Percentiles rank a stretch among this genome's conserved stretches.
These are phyloP conservation scores for Verasper variegatus DNA, from an alignment of 2,113 vertebrate genomes.

Conservation along the genomic window DNA sequence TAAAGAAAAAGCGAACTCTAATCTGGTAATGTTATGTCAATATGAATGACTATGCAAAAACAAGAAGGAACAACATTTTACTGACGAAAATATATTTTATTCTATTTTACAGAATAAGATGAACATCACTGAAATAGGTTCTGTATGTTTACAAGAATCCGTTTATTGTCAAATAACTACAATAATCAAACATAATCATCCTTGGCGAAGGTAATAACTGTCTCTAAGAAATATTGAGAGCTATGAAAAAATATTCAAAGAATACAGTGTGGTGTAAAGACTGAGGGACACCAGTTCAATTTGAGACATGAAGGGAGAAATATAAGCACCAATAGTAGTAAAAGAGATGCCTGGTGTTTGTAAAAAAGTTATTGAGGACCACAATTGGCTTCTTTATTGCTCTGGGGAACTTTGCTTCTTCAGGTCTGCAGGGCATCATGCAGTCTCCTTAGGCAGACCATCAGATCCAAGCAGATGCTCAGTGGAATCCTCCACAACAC, in stretches of 20 bases:
- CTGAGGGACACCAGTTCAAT: background rate
- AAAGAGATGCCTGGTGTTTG: slow-evolving; percentile 5
- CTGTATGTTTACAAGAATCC: background rate
- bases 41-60: background rate
- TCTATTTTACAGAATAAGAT: slow-evolving; percentile 10
- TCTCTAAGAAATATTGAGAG: background rate
- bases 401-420: background rate
- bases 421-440: slow-evolving; percentile 18
- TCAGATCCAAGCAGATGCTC: slow-evolving; percentile 71
- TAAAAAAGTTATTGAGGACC: slow-evolving; percentile 1
- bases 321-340: background rate
- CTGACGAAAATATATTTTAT: slow-evolving; percentile 62
- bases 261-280: background rate
- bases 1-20: too few relatives aligned
- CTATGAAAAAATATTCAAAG: background rate
- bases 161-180: background rate
- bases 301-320: background rate
- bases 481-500: slow-evolving; percentile 61
- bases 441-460: slow-evolving; percentile 65
- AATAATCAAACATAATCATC: too few relatives aligned
- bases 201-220: too few relatives aligned
- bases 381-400: slow-evolving; percentile 3
- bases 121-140: background rate
- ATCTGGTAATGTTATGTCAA: too few relatives aligned
- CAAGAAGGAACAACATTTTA: background rate